Base-by-base conservation (phyloP, 2,888 invertebrate species). In the Lasioglossum vierecki region DNA sequence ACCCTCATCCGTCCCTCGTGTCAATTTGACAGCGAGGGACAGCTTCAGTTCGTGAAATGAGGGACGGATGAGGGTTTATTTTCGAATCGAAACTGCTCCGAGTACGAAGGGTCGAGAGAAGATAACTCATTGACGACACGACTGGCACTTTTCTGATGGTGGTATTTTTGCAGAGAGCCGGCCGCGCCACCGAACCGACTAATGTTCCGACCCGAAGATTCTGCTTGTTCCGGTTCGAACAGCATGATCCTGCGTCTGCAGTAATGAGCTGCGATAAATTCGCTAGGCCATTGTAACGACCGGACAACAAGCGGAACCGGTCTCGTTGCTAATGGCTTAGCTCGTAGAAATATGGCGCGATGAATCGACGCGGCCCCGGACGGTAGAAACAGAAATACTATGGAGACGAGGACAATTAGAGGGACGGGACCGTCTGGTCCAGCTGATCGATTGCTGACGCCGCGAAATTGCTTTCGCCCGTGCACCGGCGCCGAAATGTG, bases 401-500 rank as follows among this genome's bases (percentile, higher is more conserved):
- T 68, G 68, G 39, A 68, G 68, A 68, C 39, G 39, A 39, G 39
- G n/a, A 68, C 39, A 68, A 68, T 68, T 68, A 41, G 68, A 13
- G 68, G 22, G 22, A 18, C 53, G 30, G 39, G 39, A 26, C 26
- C 60, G 41, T 75, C n/a, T 41, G 68, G 60, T 26, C 60, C 76
- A 49, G 22, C 44, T 72, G 80, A 81, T 76, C 71, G 76, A 76
- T 49, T 41, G 77, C 18, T 53, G 75, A 53, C 60, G 39, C 30
- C 30, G 46, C 68, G 81, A 76, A 81, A 81, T 72, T 81, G 76
- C 71, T 77, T 71, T 77, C 41, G 71, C 49, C 15, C 22, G 26
- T 44, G 66, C 74, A 74, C 35, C 46, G 68, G 22, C 30, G 76
- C 72, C 77, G 57, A 79, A 81, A 68, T 78, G 72, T 82, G 78